Evolutionary conservation across 1,140 invertebrate species (phyloP).

Genomic region (Anadara kagoshimensis): DNA sequence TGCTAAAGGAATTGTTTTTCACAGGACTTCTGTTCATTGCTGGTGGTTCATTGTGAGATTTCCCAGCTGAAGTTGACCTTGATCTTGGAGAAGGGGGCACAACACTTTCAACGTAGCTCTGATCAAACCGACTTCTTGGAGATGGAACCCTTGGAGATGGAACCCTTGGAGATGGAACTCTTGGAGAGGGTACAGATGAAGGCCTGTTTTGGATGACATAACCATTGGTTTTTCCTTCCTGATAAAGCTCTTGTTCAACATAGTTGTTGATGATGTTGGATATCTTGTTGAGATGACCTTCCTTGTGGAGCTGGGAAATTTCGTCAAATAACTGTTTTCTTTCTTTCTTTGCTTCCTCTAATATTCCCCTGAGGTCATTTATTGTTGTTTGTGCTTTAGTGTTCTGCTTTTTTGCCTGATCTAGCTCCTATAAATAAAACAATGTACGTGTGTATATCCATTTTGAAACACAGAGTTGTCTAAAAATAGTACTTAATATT

Average conservation of each 20-base stretch:
- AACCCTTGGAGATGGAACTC: constrained; percentile 13
- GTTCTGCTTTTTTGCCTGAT: constrained; percentile 54
- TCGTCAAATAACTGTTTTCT: constrained; percentile 57
- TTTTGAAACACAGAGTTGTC: background rate
- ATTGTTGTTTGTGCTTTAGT: constrained; percentile 56
- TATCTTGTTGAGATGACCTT: constrained; percentile 41
- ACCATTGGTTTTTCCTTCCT: constrained; percentile 33
- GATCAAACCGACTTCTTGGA: constrained; percentile 16
- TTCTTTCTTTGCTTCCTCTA: constrained; percentile 61
- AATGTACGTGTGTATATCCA: background rate
- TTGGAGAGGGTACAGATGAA: constrained; percentile 1
- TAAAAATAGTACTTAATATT: background rate
- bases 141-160: constrained; percentile 3
- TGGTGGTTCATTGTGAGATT: background rate
- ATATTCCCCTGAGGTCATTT: constrained; percentile 52
- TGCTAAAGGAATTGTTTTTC: background rate
- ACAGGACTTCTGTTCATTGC: background rate
- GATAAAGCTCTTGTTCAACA: constrained; percentile 45
- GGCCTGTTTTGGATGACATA: constrained; percentile 25
- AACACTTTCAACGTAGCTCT: constrained; percentile 10
- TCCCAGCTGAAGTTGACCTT: constrained; percentile 5
- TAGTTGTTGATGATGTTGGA: constrained; percentile 46
- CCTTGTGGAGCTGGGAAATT: constrained; percentile 46
- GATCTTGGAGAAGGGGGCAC: constrained; percentile 25
- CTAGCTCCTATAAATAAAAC: constrained; percentile 53